These are phyloP conservation scores for Hydropotes inermis DNA, from an alignment of 2,113 vertebrate species.

Conservation along the genomic window DNA sequence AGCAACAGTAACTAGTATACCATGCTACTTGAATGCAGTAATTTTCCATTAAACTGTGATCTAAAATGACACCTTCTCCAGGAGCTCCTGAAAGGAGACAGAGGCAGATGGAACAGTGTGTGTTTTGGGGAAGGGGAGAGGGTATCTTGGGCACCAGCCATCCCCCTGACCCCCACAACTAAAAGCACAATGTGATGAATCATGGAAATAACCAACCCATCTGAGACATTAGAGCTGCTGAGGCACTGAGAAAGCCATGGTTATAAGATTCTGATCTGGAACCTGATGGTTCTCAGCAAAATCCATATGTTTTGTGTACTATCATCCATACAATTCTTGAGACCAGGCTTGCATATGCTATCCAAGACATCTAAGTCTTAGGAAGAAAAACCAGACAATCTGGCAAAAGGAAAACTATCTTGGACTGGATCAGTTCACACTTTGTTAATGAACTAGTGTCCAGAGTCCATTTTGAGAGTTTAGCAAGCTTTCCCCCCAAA, in stretches of 20 bases:
- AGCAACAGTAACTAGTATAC: not conserved
- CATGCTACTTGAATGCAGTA: not conserved
- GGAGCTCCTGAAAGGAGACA: not conserved
- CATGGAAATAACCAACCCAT: not conserved
- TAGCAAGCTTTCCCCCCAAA: not conserved
- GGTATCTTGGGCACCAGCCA: not conserved
- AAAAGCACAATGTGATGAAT: conserved; percentile 28
- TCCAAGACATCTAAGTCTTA: not conserved
- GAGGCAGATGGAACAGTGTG: conserved; percentile 3
- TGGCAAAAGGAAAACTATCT: conserved; percentile 25
- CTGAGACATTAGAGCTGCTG: not conserved
- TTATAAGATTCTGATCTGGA: not conserved
- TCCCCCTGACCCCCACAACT: not conserved
- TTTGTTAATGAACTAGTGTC: conserved; percentile 18
- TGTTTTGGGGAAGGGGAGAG: not conserved
- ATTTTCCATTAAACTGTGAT: conserved; percentile 43
- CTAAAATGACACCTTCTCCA: conserved; percentile 2
- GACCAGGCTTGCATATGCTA: not conserved
- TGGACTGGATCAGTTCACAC: not conserved
- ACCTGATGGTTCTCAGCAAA: not conserved
- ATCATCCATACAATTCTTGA: not conserved
- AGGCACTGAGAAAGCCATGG: not conserved
- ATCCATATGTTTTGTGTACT: not conserved
- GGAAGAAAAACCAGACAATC: not conserved
- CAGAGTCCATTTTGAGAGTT: not conserved